Base-by-base conservation (phyloP, 1,140 invertebrate species). In the Cepaea nemoralis region DNA sequence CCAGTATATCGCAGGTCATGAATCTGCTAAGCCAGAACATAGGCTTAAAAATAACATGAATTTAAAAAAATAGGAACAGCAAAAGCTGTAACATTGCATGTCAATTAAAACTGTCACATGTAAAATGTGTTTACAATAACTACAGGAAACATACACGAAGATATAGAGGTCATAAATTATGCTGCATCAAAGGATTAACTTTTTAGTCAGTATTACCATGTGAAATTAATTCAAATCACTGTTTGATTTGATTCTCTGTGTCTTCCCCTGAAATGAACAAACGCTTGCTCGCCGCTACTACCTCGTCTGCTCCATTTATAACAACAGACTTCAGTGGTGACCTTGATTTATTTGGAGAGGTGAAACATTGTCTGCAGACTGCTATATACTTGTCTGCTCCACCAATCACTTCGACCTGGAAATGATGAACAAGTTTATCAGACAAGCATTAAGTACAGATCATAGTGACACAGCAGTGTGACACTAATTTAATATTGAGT, bases 311-410 rank as follows among this genome's bases (percentile, higher is more conserved):
- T 48, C 45, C 48, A 42, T 50, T 69, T 80, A 31, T 67, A 80
- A n/a, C 82, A 59, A 80, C 33, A 48, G 39, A 1, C 69, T 80
- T 83, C 6, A 85, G 77, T 69, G 79, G 80, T 63, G 81, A 77
- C 27, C 84, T 83, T 75, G 79, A 33, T 80, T 89, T 89, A 24
- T 82, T 40, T 2, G 89, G 87, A 1, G 87, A 87, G 55, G 76
- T 80, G 59, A 87, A 93, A 85, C 94, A 94, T 5, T 88, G 87
- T 33, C 94, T 85, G 86, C 94, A 94, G 5, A 94, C 93, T 14
- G 94, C 93, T 85, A 94, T 91, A 86, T 94, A 94, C 81, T 93
- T 94, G 59, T 94, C 94, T 40, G 92, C 89, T 24, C 94, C 94
- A 39, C 94, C 94, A 84, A 94, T 94, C 31, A 94, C 91, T 87